Conservation (phyloP, 2,888 invertebrate genomes). For the Drosophila mulleri region DNA sequence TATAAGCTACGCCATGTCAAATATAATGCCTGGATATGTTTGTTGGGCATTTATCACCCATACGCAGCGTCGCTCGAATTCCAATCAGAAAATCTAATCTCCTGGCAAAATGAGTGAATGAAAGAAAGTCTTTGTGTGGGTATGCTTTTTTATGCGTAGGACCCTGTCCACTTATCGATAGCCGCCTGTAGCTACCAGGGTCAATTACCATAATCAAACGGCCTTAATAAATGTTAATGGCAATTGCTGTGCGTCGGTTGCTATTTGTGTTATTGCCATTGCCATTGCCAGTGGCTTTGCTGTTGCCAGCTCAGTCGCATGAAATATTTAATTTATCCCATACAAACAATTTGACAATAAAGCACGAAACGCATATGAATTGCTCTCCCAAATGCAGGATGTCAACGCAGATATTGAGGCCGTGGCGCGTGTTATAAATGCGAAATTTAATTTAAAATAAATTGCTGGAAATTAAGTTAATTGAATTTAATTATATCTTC, state of each 20-base stretch:
- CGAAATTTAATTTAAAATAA: slow-evolving; percentile 67
- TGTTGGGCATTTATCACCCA: slow-evolving; percentile 8
- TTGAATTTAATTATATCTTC: slow-evolving; percentile 65
- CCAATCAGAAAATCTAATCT: slow-evolving; percentile 25
- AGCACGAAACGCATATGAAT: slow-evolving; percentile 48
- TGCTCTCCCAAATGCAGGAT: slow-evolving; percentile 32
- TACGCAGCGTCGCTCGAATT: slow-evolving; percentile 22
- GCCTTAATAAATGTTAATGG: slow-evolving; percentile 60
- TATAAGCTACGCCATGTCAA: no score
- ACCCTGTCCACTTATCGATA: slow-evolving; percentile 12
- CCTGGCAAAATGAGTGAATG: slow-evolving; percentile 16
- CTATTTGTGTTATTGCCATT: slow-evolving; percentile 21
- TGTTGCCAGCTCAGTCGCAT: slow-evolving; percentile 34
- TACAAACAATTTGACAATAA: slow-evolving; percentile 51
- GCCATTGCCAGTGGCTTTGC: slow-evolving; percentile 3
- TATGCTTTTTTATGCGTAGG: neutral
- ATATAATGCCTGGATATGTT: no score
- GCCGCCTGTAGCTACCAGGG: slow-evolving; percentile 25
- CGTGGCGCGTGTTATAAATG: slow-evolving; percentile 36
- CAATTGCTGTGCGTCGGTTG: slow-evolving; percentile 44
- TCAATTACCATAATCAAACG: slow-evolving; percentile 62
- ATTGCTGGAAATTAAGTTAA: slow-evolving; percentile 65
- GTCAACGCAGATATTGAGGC: slow-evolving; percentile 38
- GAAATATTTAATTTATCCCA: slow-evolving; percentile 67
- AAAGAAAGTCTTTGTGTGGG: neutral